Evolutionary conservation across 2,113 vertebrate genomes (phyloP), one percentile per base, ranked within the genome.

Genomic region (Gorsachius goisagi): DNA sequence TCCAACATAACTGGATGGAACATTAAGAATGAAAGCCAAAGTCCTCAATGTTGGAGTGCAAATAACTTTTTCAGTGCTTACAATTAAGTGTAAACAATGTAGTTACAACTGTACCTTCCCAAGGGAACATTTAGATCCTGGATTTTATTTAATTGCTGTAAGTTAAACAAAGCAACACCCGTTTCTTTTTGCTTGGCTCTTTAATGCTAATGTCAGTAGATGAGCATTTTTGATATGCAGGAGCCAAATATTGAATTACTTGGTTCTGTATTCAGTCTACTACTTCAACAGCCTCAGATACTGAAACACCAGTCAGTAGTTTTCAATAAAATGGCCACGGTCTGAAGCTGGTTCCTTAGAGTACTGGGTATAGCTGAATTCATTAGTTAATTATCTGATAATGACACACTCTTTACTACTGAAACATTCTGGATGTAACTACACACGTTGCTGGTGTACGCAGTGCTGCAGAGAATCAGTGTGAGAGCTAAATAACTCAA

Each of bases 91-190:
- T 68, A 81, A 93, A 90, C 64, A 79, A 58, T 63, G n/a, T 9
- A 27, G 60, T 85, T 60, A 50, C 21, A 33, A 55, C 45, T 32
- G 83, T 50, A 56, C 63, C 63, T 95, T 81, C 72, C 41, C n/a
- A 12, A 32, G 72, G 75, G 58, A 90, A 62, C 20, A 18, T 35
- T 44, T 3, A 88, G 35, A 90, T 73, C 68, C 50, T 41, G 50
- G 32, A 23, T 74, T 83, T 93, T 69, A 67, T 32, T 69, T 77
- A 66, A 84, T 47, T 53, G 44, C n/a, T 93, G 47, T 37, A 35
- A 88, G 90, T 86, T 67, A 88, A 95, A 93, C 66, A 85, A 74
- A 93, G 85, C 64, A 90, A 89, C 80, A 72, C 39, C 28, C 35
- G 28, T 77, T 84, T n/a, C 11, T 72, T 74, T 82, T 77, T 69